These are phyloP conservation scores for Poeciliopsis turrubarensis DNA, from an alignment of 2,113 vertebrate species.

Conservation along the genomic window DNA sequence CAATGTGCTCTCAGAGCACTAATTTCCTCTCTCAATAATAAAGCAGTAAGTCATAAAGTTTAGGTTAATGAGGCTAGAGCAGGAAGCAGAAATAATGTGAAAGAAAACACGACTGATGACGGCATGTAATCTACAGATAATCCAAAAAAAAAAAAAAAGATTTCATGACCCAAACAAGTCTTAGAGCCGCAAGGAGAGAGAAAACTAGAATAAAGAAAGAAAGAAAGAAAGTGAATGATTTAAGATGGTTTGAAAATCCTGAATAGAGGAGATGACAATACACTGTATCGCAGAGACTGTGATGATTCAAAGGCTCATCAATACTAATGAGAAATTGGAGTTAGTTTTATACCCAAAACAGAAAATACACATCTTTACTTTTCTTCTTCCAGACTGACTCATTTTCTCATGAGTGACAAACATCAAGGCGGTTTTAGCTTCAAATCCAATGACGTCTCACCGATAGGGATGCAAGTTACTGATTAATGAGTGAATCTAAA, in stretches of 20 bases:
- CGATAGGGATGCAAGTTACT: no score
- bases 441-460: no score
- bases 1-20: constrained; percentile 5
- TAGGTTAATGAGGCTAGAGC: background rate
- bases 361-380: background rate
- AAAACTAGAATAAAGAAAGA: no score
- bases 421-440: no score
- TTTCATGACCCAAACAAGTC: constrained; percentile 44
- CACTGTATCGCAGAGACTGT: constrained; percentile 5
- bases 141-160: constrained; percentile 2
- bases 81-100: constrained; percentile 1
- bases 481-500: no score
- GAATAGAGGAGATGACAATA: no score
- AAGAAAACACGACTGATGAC: constrained; percentile 2
- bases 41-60: constrained; percentile 18
- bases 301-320: constrained; percentile 35
- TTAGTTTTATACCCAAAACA: background rate
- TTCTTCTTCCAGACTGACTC: background rate
- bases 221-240: background rate
- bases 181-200: no score
- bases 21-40: constrained; percentile 6
- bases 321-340: constrained; percentile 45
- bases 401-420: background rate
- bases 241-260: no score
- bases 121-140: constrained; percentile 23